phyloP scores from a whole-genome alignment of 1,140 invertebrate species.

The Sycobia sp. region DNA sequence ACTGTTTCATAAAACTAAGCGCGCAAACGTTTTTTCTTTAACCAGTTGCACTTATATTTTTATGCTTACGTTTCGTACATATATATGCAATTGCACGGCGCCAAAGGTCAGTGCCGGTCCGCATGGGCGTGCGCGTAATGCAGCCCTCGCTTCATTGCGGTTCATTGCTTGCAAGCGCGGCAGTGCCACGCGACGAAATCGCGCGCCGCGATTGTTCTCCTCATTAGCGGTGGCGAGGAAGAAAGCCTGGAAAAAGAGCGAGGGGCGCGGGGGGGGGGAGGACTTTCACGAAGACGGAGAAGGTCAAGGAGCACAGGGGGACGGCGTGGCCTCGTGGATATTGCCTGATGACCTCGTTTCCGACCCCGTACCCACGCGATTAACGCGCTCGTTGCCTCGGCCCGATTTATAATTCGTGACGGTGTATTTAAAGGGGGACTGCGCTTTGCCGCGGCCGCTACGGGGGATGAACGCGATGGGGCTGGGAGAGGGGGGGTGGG shows the following conservation, averaged over 20 bases:
- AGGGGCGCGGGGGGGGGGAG: slow-evolving; percentile 16
- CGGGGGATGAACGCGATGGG: slow-evolving; percentile 2
- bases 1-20: too few relatives aligned
- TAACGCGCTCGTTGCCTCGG: slow-evolving; percentile 36
- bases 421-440: too few relatives aligned
- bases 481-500: not conserved
- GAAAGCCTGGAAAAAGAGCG: slow-evolving; percentile 21
- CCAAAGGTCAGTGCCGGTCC: too few relatives aligned
- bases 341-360: slow-evolving; percentile 54
- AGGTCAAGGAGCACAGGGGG: slow-evolving; percentile 15
- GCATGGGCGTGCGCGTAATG: too few relatives aligned
- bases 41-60: too few relatives aligned
- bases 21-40: too few relatives aligned
- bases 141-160: too few relatives aligned
- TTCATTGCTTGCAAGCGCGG: slow-evolving; percentile 23
- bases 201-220: slow-evolving; percentile 47
- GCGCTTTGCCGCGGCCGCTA: not conserved
- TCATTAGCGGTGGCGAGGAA: slow-evolving; percentile 56
- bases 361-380: slow-evolving; percentile 55
- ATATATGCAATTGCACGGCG: too few relatives aligned
- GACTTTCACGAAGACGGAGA: slow-evolving; percentile 27
- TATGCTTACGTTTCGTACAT: too few relatives aligned
- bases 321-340: too few relatives aligned
- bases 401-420: slow-evolving; percentile 37
- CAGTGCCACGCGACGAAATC: slow-evolving; percentile 45